A percentile compares a stretch with the other conserved stretches of the same genome.
These are phyloP conservation scores for Prionailurus viverrinus DNA, from an alignment of 2,113 vertebrate genomes.

Conservation along the genomic window DNA sequence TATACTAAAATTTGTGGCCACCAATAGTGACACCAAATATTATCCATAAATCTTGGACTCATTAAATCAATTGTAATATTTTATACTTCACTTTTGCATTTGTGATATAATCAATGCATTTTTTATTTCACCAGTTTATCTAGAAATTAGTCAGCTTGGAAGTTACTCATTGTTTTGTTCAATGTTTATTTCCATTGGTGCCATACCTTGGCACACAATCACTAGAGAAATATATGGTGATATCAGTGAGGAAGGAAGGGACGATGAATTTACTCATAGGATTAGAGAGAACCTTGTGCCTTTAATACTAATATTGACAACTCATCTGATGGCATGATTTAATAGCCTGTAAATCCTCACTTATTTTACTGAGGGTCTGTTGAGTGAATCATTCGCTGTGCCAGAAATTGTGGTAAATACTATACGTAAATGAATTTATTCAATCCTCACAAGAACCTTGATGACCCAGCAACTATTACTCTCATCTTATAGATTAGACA, in stretches of 20 bases:
- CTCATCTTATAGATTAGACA: not conserved
- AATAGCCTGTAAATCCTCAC: not conserved
- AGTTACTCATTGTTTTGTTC: conserved; percentile 30
- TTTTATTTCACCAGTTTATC: not conserved
- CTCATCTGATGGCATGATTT: not conserved
- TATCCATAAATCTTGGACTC: not conserved
- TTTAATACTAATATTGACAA: conserved; percentile 12
- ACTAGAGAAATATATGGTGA: not conserved
- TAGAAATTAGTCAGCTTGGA: conserved; percentile 34
- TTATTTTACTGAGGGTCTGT: not conserved
- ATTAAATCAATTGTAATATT: conserved; percentile 38
- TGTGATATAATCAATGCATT: not conserved
- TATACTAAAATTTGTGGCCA: conserved; percentile 8
- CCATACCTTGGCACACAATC: not conserved
- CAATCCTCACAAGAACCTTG: not conserved
- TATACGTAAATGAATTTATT: not conserved
- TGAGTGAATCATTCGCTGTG: not conserved
- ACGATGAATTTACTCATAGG: not conserved
- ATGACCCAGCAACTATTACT: not conserved
- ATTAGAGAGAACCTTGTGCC: not conserved
- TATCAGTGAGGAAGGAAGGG: not conserved
- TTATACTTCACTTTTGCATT: conserved; percentile 5
- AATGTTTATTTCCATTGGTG: not conserved
- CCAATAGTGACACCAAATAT: not conserved
- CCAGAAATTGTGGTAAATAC: not conserved